Evolutionary conservation across 2,113 vertebrate genomes (phyloP).

Genomic region (Pomatostomus ruficeps): DNA sequence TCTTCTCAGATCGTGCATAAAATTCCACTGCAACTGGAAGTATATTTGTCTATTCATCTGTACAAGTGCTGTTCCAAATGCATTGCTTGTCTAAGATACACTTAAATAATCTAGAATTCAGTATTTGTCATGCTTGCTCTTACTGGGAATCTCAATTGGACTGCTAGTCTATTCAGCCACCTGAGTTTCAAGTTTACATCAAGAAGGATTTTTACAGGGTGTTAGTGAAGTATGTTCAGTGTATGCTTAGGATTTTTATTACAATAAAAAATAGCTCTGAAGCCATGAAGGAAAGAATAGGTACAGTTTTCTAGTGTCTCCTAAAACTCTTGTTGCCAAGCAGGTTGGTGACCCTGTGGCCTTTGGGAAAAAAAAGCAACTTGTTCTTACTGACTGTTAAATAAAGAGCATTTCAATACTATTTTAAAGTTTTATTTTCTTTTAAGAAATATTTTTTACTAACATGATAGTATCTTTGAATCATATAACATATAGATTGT

Average conservation of each 20-base stretch:
- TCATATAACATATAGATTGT: neutral
- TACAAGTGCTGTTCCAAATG: neutral
- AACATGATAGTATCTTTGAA: neutral
- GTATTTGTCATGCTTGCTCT: neutral
- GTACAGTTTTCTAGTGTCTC: neutral
- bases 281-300: neutral
- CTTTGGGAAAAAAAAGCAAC: neutral
- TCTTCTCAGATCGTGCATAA: neutral
- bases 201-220: neutral
- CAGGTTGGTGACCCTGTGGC: neutral
- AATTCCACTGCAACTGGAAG: neutral
- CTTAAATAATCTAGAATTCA: neutral
- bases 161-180: neutral
- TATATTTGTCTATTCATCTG: neutral
- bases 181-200: neutral
- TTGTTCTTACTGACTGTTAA: neutral
- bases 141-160: neutral
- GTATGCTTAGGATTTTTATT: neutral
- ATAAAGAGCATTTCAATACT: neutral
- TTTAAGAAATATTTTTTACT: neutral
- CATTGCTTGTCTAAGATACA: neutral
- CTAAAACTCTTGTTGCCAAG: neutral
- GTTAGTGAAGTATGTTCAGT: neutral
- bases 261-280: neutral
- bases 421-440: neutral